Conservation (phyloP, 2,113 vertebrate genomes). For the Notothenia rossii region DNA sequence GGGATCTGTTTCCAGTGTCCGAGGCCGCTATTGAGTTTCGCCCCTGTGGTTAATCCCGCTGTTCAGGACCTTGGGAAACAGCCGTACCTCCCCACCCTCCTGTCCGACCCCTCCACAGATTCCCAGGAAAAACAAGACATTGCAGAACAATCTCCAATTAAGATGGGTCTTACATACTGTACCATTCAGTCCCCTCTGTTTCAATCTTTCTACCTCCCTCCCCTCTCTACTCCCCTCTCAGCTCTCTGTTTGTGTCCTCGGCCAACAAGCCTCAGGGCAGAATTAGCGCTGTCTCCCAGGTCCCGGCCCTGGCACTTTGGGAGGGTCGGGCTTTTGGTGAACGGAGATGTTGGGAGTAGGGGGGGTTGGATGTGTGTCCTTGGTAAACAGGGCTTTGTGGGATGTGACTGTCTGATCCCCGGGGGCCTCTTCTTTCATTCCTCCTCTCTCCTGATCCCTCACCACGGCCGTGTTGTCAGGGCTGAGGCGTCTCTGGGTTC, state of each 20-base stretch:
- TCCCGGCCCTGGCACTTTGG: conserved; percentile 78
- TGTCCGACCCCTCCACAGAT: conserved; percentile 57
- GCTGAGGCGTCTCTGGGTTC: conserved; percentile 42
- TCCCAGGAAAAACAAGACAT: conserved; percentile 83
- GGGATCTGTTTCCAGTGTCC: conserved; percentile 80
- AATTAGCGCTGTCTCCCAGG: conserved; percentile 85
- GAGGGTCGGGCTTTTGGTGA: conserved; percentile 60
- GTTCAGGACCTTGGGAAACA: conserved; percentile 86
- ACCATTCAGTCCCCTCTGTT: conserved; percentile 69
- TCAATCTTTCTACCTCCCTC: conserved; percentile 44
- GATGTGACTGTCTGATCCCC: conserved; percentile 83
- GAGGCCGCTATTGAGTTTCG: conserved; percentile 80
- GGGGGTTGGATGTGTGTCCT: conserved; percentile 73
- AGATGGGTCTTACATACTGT: conserved; percentile 82
- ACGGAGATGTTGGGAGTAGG: conserved; percentile 47
- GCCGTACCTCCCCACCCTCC: conserved; percentile 53
- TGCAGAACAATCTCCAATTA: conserved; percentile 85
- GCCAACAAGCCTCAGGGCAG: conserved; percentile 78
- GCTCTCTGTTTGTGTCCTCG: conserved; percentile 65
- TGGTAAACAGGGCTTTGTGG: conserved; percentile 84
- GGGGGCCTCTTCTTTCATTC: conserved; percentile 72
- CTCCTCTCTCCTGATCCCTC: conserved; percentile 58
- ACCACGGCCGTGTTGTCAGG: conserved; percentile 48
- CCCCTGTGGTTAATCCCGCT: conserved; percentile 82
- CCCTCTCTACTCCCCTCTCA: conserved; percentile 41